These are phyloP conservation scores for Neogobius melanostomus DNA, from an alignment of 2,113 vertebrate species.

Conservation along the genomic window DNA sequence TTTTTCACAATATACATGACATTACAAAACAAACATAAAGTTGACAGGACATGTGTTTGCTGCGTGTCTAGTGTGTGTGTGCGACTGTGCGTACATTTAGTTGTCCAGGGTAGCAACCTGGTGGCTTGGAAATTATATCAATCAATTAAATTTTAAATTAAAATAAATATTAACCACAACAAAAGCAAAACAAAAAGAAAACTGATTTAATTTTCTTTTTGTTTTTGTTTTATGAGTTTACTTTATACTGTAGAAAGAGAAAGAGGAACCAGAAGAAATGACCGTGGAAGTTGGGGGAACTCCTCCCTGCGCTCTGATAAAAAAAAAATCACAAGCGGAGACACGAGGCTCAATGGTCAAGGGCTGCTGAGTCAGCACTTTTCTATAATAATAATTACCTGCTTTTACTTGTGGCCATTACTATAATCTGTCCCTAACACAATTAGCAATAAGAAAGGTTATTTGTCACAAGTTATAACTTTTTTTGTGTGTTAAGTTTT, in stretches of 20 bases:
- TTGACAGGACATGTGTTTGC: no score
- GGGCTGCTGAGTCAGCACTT: constrained; percentile 38
- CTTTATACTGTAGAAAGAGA: constrained; percentile 7
- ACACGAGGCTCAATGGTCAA: constrained; percentile 25
- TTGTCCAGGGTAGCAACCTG: no score
- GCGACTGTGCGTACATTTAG: no score
- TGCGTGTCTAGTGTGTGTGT: no score
- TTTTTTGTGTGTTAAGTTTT: constrained; percentile 12
- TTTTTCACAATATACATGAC: no score
- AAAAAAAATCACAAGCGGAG: constrained; percentile 49
- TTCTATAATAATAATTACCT: neutral
- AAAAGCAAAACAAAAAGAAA: no score
- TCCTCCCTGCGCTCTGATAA: constrained; percentile 47
- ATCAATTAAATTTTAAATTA: no score
- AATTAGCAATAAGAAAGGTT: neutral
- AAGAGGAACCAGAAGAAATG: constrained; percentile 5
- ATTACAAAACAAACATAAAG: no score
- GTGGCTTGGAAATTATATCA: no score
- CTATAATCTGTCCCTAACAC: neutral
- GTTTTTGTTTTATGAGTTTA: no score
- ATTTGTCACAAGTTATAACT: neutral
- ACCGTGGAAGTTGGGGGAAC: constrained; percentile 36
- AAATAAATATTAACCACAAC: no score
- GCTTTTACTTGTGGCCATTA: neutral
- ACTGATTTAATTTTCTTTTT: neutral